Evolutionary conservation across 2,113 vertebrate species (phyloP), one percentile per base, ranked within the genome.

Genomic region (Cyprinodon brontotheroides): DNA sequence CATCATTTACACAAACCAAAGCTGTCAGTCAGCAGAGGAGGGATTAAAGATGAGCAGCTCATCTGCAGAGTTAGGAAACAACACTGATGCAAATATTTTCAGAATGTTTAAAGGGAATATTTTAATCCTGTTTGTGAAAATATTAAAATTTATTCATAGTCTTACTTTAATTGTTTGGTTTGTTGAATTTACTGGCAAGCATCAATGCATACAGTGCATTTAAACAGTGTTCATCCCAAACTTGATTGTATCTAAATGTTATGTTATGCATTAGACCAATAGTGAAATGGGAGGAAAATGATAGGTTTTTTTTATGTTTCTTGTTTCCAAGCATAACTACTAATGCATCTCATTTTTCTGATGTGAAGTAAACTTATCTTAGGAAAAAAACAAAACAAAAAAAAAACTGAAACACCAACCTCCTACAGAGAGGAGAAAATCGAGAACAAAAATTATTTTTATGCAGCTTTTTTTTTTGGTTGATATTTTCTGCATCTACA

Each of bases 21-120:
- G 40, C 38, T 75, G 77, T 84, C 77, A 74, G 75, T 78, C 81
- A 80, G 79, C 38, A 69, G 78, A 81, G 85, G 76, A 75, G 79
- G 74, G 77, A 70, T 87, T 64, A 38, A 74, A 75, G 75, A 74
- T 78, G 63, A 83, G 79, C 78, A 82, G 63, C 79, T 66, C 69
- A 72, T 75, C 63, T n/a, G 11, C 41, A 43, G 17, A 80, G 78
- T 77, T 47, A 67, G 66, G 81, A 81, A 68, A 70, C 87, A 72
- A 73, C 73, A 10, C 57, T 61, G 72, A 4, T 17, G 47, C 61
- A 74, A n/a, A 57, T n/a, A n/a, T n/a, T 53, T 2, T 4, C 8
- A 17, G 15, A 53, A 53, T 53, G 50, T 17, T 53, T n/a, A 20
- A 57, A 57, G 2, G 50, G 50, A 57, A 9, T 7, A 10, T 45